These are phyloP conservation scores for Glyphotaelius pellucidus DNA, from an alignment of 2,888 invertebrate genomes.

Conservation along the genomic window DNA sequence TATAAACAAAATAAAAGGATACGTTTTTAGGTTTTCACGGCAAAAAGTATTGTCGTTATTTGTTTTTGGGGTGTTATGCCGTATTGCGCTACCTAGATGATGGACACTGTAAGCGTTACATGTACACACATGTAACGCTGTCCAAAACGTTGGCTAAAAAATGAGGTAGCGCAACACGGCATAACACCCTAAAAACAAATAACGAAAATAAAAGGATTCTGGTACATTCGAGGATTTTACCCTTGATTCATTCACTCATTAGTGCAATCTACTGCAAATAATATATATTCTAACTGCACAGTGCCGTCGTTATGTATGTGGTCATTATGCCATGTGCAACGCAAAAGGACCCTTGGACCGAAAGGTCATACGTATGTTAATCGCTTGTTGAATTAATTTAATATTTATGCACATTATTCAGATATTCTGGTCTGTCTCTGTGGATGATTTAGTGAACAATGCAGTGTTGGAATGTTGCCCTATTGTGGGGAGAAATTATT, in stretches of 20 bases:
- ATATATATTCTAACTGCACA: neutral
- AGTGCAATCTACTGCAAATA: neutral
- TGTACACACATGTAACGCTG: no score
- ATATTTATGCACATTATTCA: conserved; percentile 37
- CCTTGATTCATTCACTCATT: neutral
- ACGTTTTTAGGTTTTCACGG: no score
- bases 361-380: conserved; percentile 30
- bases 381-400: conserved; percentile 29
- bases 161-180: no score
- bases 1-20: no score
- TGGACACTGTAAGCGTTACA: no score
- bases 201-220: no score
- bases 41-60: no score
- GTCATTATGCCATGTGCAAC: neutral
- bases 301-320: neutral
- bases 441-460: conserved; percentile 20
- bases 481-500: neutral
- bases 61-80: no score
- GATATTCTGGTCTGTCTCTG: neutral
- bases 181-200: no score
- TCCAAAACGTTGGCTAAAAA: no score
- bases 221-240: no score
- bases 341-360: neutral
- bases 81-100: no score
- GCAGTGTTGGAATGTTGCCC: neutral